These are phyloP conservation scores for Lordiphosa mommai DNA, from an alignment of 1,140 invertebrate genomes.

Conservation along the genomic window DNA sequence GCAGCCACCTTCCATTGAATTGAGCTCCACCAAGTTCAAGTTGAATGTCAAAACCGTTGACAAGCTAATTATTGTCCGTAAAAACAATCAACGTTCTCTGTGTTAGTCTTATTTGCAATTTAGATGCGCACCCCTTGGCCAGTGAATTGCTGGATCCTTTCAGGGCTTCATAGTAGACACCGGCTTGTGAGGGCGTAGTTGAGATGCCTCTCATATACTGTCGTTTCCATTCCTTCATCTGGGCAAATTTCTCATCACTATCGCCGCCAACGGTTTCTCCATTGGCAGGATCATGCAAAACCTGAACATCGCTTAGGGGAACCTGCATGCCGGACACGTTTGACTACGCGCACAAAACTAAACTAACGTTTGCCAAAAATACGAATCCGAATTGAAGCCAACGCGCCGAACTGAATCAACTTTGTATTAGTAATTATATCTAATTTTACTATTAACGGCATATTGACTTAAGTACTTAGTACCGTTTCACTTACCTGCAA, in stretches of 20 bases:
- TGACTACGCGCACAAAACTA: conserved; percentile 29
- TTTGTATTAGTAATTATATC: conserved; percentile 54
- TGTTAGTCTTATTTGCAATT: background rate
- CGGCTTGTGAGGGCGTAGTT: conserved; percentile 65
- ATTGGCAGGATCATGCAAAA: conserved; percentile 48
- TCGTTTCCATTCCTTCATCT: conserved; percentile 63
- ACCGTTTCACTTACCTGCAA: conserved; percentile 67
- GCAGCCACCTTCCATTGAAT: conserved; percentile 14
- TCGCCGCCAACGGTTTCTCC: conserved; percentile 36
- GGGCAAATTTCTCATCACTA: conserved; percentile 52
- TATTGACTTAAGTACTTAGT: conserved; percentile 51
- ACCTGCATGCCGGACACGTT: conserved; percentile 55
- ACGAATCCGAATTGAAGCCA: conserved; percentile 28
- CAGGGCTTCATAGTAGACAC: conserved; percentile 72
- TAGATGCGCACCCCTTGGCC: conserved; percentile 59
- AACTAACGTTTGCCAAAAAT: conserved; percentile 32
- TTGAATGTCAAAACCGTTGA: conserved; percentile 60
- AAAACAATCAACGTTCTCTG: conserved; percentile 8
- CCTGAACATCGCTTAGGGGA: conserved; percentile 63
- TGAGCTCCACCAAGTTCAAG: conserved; percentile 63
- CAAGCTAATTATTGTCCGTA: conserved; percentile 38
- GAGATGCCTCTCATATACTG: conserved; percentile 75
- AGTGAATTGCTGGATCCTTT: conserved; percentile 70
- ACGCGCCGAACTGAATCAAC: conserved; percentile 15
- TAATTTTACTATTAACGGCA: conserved; percentile 27